Percentiles rank a stretch among this genome's conserved stretches.
Evolutionary conservation across 2,797 vertebrate species (phyloP).

Genomic region (Triplophysa yarkandensis): DNA sequence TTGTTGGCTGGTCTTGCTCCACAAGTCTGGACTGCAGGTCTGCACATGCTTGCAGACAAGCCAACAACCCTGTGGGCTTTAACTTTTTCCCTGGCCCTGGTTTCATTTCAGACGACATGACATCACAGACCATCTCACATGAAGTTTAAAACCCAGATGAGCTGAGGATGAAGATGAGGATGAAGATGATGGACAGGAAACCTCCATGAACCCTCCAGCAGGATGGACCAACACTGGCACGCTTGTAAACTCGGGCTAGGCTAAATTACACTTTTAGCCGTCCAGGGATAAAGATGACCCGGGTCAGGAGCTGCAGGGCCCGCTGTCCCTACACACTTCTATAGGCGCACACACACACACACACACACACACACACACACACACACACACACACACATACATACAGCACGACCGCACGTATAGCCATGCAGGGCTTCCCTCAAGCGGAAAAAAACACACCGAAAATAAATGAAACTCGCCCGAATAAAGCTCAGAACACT

Average conservation of each 20-base stretch:
- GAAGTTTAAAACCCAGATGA: constrained; percentile 68
- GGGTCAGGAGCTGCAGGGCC: constrained; percentile 76
- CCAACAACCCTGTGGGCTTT: constrained; percentile 39
- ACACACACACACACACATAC: constrained; percentile 42
- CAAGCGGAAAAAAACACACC: constrained; percentile 69
- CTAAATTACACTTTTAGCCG: constrained; percentile 62
- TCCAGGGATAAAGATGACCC: constrained; percentile 56
- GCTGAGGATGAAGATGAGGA: constrained; percentile 54
- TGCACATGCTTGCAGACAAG: constrained; percentile 45
- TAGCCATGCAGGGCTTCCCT: constrained; percentile 72
- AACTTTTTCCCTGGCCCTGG: constrained; percentile 61
- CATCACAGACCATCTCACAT: constrained; percentile 23
- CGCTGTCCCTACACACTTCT: constrained; percentile 65
- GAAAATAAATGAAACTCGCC: constrained; percentile 62
- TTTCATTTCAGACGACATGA: constrained; percentile 54
- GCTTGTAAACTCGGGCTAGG: constrained; percentile 51
- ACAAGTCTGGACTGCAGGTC: constrained; percentile 45
- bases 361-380: no score
- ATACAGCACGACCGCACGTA: constrained; percentile 62
- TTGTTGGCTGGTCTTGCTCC: constrained; percentile 52
- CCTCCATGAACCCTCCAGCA: constrained; percentile 69
- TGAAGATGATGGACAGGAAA: constrained; percentile 62
- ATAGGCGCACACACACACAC: constrained; percentile 41
- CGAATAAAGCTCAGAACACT: constrained; percentile 54
- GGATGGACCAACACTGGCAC: constrained; percentile 48